Evolutionary conservation across 2,888 invertebrate genomes (phyloP), one percentile per base, ranked within the genome.

Genomic region (Drosophila infuscata): DNA sequence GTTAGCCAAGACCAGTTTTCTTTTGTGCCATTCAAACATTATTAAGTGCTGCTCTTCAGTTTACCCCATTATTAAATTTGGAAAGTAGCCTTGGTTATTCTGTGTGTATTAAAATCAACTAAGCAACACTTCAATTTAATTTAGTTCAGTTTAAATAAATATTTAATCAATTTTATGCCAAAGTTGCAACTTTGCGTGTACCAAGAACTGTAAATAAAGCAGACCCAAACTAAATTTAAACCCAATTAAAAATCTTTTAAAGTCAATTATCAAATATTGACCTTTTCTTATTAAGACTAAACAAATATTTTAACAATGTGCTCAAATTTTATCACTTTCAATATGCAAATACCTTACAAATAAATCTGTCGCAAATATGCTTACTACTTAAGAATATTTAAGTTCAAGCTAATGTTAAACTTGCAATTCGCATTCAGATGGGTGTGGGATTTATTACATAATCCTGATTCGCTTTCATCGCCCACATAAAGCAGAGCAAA

Each of bases 391-490:
- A 15, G 20, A 9, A 25, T 20, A 20, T 46, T 15, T 15, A 17
- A 25, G 29, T n/a, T 49, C 6, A 15, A n/a, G 15, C 29, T 53
- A 41, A 38, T 61, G 25, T n/a, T n/a, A 17, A 17, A 30, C n/a
- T 32, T 25, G 25, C n/a, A 49, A 32, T n/a, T 33, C 54, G 20
- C 38, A 32, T 68, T 51, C 41, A 35, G 17, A 12, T 32, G 36
- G 25, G 35, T 58, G 51, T 36, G 15, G n/a, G 20, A 58, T 52
- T 58, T 58, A 59, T 59, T 52, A 43, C 20, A 59, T 32, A 30
- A 53, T 43, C 59, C 57, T 48, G 52, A 69, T 52, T 60, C 32
- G 46, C 60, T 69, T 70, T 69, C 69, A 53, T 46, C 59, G 59
- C 32, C 33, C 52, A 36, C 41, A 30, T 38, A 41, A 64, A 46